These are phyloP conservation scores for Aphelinus certus DNA, from an alignment of 1,140 invertebrate species.

Conservation along the genomic window DNA sequence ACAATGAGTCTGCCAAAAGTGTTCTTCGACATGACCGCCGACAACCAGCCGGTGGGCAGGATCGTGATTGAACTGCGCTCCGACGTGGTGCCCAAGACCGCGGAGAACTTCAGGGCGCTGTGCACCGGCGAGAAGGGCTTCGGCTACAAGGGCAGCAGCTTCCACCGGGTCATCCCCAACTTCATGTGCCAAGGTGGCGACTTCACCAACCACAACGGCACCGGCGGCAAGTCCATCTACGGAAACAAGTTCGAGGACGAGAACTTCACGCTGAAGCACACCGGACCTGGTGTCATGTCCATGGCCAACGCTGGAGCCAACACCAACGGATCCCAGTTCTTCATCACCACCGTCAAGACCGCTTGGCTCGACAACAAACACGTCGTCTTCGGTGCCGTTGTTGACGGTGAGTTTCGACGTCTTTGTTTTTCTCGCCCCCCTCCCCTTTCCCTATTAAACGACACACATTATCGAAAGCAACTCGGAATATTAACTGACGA, in stretches of 20 bases:
- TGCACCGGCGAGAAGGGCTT: constrained; percentile 85
- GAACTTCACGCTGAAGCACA: constrained; percentile 82
- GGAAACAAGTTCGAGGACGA: constrained; percentile 84
- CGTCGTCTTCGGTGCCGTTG: constrained; percentile 86
- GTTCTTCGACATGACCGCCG: constrained; percentile 78
- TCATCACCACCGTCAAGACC: constrained; percentile 83
- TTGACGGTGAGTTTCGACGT: constrained; percentile 63
- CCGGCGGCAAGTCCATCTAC: constrained; percentile 84
- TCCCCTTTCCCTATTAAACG: no score
- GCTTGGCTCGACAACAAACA: constrained; percentile 85
- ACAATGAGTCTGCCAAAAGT: constrained; percentile 81
- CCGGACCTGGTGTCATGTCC: constrained; percentile 75
- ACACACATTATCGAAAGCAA: no score
- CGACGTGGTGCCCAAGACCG: constrained; percentile 82
- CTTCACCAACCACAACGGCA: constrained; percentile 82
- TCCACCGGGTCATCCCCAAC: constrained; percentile 87
- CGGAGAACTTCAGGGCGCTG: constrained; percentile 82
- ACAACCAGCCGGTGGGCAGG: constrained; percentile 72
- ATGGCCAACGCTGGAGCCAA: constrained; percentile 83
- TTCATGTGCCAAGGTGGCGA: constrained; percentile 88
- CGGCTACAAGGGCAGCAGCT: constrained; percentile 81
- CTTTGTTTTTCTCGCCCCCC: no score
- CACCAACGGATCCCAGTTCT: constrained; percentile 89
- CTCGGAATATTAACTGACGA: no score
- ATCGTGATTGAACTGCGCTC: constrained; percentile 78